Conservation (phyloP, 1,140 invertebrate genomes). For the Ladona fulva region DNA sequence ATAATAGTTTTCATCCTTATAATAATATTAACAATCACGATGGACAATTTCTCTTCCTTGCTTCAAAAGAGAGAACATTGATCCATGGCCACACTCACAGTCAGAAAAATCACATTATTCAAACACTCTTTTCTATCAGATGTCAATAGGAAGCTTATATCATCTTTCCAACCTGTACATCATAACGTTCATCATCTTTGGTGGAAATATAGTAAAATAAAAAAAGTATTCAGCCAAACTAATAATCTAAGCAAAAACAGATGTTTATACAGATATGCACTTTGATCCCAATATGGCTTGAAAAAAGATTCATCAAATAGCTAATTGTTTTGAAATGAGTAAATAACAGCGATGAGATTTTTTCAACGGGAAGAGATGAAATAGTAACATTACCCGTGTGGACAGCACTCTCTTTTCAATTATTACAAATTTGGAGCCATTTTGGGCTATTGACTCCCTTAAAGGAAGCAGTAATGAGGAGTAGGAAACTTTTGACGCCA, state of each 20-base stretch:
- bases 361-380: background rate
- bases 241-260: slow-evolving; percentile 9
- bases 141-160: background rate
- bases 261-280: slow-evolving; percentile 1
- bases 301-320: background rate
- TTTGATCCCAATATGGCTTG: background rate
- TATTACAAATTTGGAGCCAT: background rate
- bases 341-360: background rate
- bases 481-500: slow-evolving; percentile 8
- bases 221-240: background rate
- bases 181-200: slow-evolving; percentile 6
- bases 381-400: slow-evolving; percentile 5
- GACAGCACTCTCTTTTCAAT: background rate
- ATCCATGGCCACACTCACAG: background rate
- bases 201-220: slow-evolving; percentile 7
- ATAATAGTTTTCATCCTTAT: background rate
- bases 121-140: background rate
- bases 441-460: background rate
- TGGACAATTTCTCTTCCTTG: background rate
- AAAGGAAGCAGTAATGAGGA: background rate
- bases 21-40: slow-evolving; percentile 4
- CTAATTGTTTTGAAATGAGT: background rate
- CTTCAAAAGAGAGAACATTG: background rate
- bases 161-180: background rate
- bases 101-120: background rate